phyloP scores from a whole-genome alignment of 2,888 invertebrate genomes.

The Cryptus armator region DNA sequence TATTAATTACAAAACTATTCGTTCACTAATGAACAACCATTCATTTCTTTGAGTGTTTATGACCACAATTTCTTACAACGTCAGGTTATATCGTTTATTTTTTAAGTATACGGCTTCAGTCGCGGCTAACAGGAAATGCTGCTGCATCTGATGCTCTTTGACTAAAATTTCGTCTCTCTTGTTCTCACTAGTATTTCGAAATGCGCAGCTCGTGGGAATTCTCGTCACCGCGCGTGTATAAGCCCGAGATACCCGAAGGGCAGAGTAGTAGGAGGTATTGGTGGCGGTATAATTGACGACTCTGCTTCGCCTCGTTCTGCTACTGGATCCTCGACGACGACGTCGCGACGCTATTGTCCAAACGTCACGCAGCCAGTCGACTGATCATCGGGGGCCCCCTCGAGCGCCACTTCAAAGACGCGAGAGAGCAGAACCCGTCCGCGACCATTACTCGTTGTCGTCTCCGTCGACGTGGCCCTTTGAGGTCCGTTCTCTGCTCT shows the following conservation, averaged over 20 bases:
- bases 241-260: constrained; percentile 38
- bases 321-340: constrained; percentile 56
- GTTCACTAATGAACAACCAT: not conserved
- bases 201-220: constrained; percentile 47
- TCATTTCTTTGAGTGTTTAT: not conserved
- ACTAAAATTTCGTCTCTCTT: constrained; percentile 51
- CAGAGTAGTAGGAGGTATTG: constrained; percentile 50
- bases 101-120: not conserved
- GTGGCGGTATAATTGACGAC: constrained; percentile 68
- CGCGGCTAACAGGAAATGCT: constrained; percentile 47
- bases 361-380: constrained; percentile 68
- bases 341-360: constrained; percentile 68
- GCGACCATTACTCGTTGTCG: constrained; percentile 66
- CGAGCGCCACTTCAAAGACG: constrained; percentile 68
- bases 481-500: constrained; percentile 61
- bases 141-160: constrained; percentile 46
- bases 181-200: constrained; percentile 43
- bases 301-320: constrained; percentile 56
- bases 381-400: constrained; percentile 63
- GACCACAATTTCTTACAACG: not conserved
- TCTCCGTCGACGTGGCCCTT: constrained; percentile 60
- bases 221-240: constrained; percentile 23
- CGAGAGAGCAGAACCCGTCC: constrained; percentile 56
- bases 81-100: not conserved
- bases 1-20: not conserved